phyloP scores from a whole-genome alignment of 1,140 invertebrate species.

The Meloidogyne chitwoodi region DNA sequence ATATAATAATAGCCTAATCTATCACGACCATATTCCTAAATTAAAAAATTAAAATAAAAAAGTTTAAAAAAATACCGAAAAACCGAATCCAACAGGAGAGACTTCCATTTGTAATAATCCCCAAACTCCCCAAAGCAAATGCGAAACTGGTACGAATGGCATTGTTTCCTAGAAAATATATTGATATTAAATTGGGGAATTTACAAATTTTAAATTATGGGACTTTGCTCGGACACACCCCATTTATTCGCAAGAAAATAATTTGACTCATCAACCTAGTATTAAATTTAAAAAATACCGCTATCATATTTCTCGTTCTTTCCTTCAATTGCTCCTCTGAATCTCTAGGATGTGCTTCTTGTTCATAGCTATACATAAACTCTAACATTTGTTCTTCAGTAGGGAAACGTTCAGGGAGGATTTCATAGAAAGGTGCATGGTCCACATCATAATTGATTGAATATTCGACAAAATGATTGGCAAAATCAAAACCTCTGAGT shows the following conservation, averaged over 20 bases:
- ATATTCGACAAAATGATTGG: slow-evolving; percentile 58
- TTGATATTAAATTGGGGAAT: no score
- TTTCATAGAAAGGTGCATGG: slow-evolving; percentile 50
- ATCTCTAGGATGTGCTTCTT: slow-evolving; percentile 39
- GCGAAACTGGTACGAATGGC: slow-evolving; percentile 56
- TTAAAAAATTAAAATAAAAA: slow-evolving; percentile 34
- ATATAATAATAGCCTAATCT: slow-evolving; percentile 56
- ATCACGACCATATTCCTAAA: slow-evolving; percentile 57
- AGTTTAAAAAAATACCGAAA: slow-evolving; percentile 42
- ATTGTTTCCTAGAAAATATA: slow-evolving; percentile 48
- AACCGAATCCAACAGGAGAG: slow-evolving; percentile 58
- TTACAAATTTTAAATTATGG: background rate
- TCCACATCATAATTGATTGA: slow-evolving; percentile 57
- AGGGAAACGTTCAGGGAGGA: slow-evolving; percentile 52
- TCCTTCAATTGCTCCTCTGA: slow-evolving; percentile 31
- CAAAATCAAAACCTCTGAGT: slow-evolving; percentile 57
- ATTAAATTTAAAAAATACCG: slow-evolving; percentile 18
- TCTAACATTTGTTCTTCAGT: slow-evolving; percentile 52
- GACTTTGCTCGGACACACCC: no score
- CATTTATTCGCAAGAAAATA: no score
- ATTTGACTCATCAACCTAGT: no score
- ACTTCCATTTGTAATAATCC: slow-evolving; percentile 58
- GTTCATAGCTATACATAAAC: slow-evolving; percentile 54
- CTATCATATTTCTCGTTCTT: slow-evolving; percentile 43
- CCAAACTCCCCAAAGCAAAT: slow-evolving; percentile 59